Evolutionary conservation across 2,888 invertebrate species (phyloP).

Genomic region (Sphaeridia pumilis): DNA sequence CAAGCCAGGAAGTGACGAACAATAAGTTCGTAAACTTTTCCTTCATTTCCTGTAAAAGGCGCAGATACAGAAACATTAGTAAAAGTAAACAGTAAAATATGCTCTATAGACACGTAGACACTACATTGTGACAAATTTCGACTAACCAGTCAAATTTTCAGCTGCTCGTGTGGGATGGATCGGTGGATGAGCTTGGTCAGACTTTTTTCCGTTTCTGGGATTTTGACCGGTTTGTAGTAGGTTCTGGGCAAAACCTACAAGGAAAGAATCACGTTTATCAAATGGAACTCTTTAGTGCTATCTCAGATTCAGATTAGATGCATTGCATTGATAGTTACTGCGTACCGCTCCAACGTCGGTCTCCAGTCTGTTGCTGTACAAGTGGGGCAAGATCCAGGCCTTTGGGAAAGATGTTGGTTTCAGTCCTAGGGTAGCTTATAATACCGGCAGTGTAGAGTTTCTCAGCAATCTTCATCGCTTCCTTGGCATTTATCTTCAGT

Average conservation of each 20-base stretch:
- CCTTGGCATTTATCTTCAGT: conserved; percentile 82
- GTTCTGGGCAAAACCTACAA: conserved; percentile 57
- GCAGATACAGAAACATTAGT: no score
- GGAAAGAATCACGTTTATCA: not conserved
- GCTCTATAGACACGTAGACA: no score
- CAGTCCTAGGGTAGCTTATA: conserved; percentile 97
- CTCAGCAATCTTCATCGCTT: conserved; percentile 91
- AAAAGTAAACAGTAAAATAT: no score
- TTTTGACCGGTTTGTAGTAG: conserved; percentile 65
- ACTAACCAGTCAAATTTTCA: conserved; percentile 3
- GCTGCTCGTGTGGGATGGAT: conserved; percentile 85
- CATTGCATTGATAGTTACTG: no score
- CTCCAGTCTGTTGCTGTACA: conserved; percentile 59
- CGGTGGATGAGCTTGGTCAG: conserved; percentile 97
- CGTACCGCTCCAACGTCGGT: conserved; percentile 70
- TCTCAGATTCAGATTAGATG: not conserved
- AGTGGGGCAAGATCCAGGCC: conserved; percentile 67
- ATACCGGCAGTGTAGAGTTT: conserved; percentile 87
- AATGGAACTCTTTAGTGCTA: not conserved
- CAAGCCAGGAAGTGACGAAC: conserved; percentile 96
- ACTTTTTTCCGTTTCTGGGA: conserved; percentile 89
- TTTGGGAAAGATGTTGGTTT: conserved; percentile 93
- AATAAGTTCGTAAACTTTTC: conserved; percentile 82
- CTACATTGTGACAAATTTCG: no score
- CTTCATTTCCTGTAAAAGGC: conserved; percentile 74